Evolutionary conservation across 2,797 vertebrate species (phyloP).

Genomic region (Antennarius maculatus): DNA sequence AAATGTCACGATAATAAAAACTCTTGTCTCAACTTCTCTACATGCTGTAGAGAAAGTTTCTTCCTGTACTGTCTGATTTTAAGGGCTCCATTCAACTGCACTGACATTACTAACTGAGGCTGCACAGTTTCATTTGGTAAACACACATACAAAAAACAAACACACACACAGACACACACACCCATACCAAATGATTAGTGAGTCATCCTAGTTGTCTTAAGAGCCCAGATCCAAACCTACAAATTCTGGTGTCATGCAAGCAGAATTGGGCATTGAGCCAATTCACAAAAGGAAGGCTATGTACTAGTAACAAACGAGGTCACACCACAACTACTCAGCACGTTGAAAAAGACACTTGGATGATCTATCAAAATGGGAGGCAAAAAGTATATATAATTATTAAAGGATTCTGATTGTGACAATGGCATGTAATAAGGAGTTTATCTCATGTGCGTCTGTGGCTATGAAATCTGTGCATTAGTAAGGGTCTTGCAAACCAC

Average conservation of each 20-base stretch:
- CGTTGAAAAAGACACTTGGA: constrained; percentile 25
- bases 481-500: too few relatives aligned
- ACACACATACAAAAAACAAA: too few relatives aligned
- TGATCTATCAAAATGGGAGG: constrained; percentile 36
- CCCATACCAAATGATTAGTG: not conserved
- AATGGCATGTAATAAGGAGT: not conserved
- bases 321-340: constrained; percentile 52
- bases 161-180: not conserved
- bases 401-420: too few relatives aligned
- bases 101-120: too few relatives aligned
- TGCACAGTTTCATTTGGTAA: too few relatives aligned
- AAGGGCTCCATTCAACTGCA: too few relatives aligned
- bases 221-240: constrained; percentile 77
- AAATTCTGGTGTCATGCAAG: constrained; percentile 78
- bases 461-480: too few relatives aligned
- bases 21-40: not conserved
- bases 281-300: constrained; percentile 49
- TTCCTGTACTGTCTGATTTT: too few relatives aligned
- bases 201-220: constrained; percentile 68
- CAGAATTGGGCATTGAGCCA: constrained; percentile 74
- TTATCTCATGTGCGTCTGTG: constrained; percentile 13
- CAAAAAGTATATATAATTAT: not conserved
- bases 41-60: not conserved
- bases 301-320: constrained; percentile 56
- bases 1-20: constrained; percentile 12